Evolutionary conservation across 1,140 invertebrate species (phyloP).

Genomic region (Apis laboriosa): DNA sequence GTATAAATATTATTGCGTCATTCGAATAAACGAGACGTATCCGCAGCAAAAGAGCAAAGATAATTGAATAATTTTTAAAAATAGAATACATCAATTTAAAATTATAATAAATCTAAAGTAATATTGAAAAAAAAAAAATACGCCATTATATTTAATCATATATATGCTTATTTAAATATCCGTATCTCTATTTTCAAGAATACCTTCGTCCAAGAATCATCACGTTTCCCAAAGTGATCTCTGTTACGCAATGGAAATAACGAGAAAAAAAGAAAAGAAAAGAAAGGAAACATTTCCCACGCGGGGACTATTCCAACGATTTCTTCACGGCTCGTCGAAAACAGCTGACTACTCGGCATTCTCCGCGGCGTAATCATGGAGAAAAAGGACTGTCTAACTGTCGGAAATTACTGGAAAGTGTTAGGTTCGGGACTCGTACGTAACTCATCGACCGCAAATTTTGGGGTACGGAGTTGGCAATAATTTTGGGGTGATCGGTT

Average conservation of each 20-base stretch:
- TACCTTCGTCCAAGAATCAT: no score
- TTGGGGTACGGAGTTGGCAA: slow-evolving; percentile 15
- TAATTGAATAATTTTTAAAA: no score
- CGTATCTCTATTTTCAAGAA: no score
- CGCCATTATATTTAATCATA: no score
- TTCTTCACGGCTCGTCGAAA: neutral
- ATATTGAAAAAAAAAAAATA: no score
- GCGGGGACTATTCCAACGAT: neutral
- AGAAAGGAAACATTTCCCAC: neutral
- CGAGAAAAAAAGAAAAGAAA: neutral
- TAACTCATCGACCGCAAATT: slow-evolving; percentile 29
- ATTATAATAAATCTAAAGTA: no score
- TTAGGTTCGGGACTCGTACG: slow-evolving; percentile 15
- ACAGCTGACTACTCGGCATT: neutral
- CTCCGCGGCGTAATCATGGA: neutral
- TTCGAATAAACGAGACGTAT: no score
- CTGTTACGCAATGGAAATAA: no score
- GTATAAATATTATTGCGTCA: no score
- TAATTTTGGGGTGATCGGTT: slow-evolving; percentile 18
- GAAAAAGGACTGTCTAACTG: neutral
- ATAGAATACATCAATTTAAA: no score
- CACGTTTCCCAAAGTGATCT: neutral
- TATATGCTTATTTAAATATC: no score
- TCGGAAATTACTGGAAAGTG: slow-evolving; percentile 27
- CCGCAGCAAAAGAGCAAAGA: no score